A percentile compares a stretch with the other conserved stretches of the same genome.
phyloP scores from a whole-genome alignment of 1,140 invertebrate species.

The Tribolium madens region DNA sequence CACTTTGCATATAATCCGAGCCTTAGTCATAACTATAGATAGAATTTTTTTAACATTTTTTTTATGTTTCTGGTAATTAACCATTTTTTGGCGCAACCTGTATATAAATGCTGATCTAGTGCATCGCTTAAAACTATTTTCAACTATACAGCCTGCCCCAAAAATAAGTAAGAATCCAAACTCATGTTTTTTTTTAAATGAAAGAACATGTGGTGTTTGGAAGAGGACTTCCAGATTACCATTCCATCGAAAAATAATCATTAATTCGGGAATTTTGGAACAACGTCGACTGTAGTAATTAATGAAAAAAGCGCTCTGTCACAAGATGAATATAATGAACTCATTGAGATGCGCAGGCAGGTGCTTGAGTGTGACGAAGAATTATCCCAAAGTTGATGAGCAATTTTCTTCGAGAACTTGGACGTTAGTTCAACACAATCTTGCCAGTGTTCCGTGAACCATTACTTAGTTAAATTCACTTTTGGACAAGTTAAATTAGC shows the following conservation, averaged over 20 bases:
- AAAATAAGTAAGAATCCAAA: no score
- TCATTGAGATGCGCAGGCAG: slow-evolving; percentile 42
- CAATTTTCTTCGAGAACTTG: slow-evolving; percentile 41
- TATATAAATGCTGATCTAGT: no score
- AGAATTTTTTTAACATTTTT: no score
- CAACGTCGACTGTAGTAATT: neutral
- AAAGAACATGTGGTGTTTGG: no score
- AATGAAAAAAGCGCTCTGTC: slow-evolving; percentile 20
- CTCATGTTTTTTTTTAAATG: no score
- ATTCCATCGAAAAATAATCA: slow-evolving; percentile 44
- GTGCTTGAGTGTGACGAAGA: slow-evolving; percentile 42
- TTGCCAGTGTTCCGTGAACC: slow-evolving; percentile 28
- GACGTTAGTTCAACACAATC: slow-evolving; percentile 35
- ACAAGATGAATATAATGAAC: slow-evolving; percentile 42
- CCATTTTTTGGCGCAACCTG: no score
- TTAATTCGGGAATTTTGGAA: neutral
- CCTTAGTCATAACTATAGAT: no score
- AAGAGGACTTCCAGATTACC: slow-evolving; percentile 45
- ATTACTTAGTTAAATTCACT: slow-evolving; percentile 39
- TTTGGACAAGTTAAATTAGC: slow-evolving; percentile 38
- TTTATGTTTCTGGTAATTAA: no score
- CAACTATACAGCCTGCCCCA: no score
- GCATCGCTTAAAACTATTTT: no score
- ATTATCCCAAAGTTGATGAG: slow-evolving; percentile 44
- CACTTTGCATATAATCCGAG: no score